Conservation (phyloP, 2,113 vertebrate species). For the Dinomys branickii region DNA sequence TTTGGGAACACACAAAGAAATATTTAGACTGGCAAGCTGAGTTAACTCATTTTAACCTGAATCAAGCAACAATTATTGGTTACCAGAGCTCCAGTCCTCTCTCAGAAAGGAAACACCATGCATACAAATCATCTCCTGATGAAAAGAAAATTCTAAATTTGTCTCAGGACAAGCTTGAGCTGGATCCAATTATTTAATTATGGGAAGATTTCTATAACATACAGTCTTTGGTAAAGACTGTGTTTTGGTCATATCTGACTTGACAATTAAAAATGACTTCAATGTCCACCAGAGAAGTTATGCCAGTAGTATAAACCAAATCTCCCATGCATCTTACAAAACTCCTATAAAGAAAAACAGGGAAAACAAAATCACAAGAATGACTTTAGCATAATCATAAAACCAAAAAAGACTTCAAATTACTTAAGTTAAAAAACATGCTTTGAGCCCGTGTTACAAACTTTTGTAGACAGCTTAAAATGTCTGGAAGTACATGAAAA, state of each 20-base stretch:
- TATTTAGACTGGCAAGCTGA: constrained; percentile 62
- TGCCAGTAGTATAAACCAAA: neutral
- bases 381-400: constrained; percentile 8
- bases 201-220: constrained; percentile 10
- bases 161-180: constrained; percentile 33
- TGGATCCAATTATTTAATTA: constrained; percentile 62
- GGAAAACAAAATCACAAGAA: constrained; percentile 7
- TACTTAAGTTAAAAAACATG: neutral
- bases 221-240: neutral
- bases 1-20: constrained; percentile 48
- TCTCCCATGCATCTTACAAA: neutral
- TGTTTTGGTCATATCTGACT: neutral
- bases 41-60: constrained; percentile 55
- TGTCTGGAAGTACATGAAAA: no score
- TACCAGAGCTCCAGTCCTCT: neutral
- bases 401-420: neutral
- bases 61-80: constrained; percentile 63
- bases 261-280: constrained; percentile 46
- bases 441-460: neutral
- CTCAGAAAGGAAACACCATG: constrained; percentile 32
- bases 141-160: constrained; percentile 72
- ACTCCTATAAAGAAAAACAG: neutral
- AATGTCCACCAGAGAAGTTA: neutral
- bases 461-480: neutral
- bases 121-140: constrained; percentile 65